phyloP scores from a whole-genome alignment of 2,888 invertebrate species.

The Gordius sp. region DNA sequence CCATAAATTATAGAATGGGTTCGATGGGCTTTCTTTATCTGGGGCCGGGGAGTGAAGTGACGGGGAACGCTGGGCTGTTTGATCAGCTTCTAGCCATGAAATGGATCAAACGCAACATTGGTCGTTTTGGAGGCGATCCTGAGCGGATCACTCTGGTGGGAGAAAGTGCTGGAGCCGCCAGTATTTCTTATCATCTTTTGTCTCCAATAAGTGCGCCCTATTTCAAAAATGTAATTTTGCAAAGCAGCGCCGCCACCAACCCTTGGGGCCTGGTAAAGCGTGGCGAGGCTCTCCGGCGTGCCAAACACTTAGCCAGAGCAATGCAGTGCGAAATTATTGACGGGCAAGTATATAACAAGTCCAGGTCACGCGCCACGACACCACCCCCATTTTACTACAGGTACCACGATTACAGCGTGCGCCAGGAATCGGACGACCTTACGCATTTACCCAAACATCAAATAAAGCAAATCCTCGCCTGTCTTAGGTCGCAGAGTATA shows the following conservation, averaged over 20 bases:
- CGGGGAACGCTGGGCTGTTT: constrained; percentile 71
- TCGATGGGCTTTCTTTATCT: constrained; percentile 41
- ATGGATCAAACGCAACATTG: constrained; percentile 25
- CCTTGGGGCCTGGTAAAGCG: constrained; percentile 42
- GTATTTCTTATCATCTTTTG: constrained; percentile 42
- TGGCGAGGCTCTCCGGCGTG: background rate
- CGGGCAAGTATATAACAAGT: no score
- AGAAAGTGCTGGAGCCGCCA: constrained; percentile 80
- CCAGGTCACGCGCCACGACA: no score
- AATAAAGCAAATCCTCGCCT: no score
- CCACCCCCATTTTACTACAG: no score
- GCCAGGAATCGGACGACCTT: no score
- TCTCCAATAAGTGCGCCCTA: constrained; percentile 28
- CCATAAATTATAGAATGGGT: constrained; percentile 77
- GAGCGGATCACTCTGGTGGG: constrained; percentile 42
- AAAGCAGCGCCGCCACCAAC: constrained; percentile 58
- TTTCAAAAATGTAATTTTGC: constrained; percentile 21
- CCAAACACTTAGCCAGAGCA: background rate
- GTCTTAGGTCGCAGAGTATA: constrained; percentile 36
- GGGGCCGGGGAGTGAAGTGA: constrained; percentile 25
- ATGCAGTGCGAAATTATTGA: no score
- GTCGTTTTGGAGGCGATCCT: constrained; percentile 21
- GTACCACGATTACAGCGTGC: no score
- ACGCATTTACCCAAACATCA: no score
- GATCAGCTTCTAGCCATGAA: constrained; percentile 67